A percentile compares a stretch with the other conserved stretches of the same genome.
Conservation (phyloP, 2,113 vertebrate genomes). For the Theristicus caerulescens region DNA sequence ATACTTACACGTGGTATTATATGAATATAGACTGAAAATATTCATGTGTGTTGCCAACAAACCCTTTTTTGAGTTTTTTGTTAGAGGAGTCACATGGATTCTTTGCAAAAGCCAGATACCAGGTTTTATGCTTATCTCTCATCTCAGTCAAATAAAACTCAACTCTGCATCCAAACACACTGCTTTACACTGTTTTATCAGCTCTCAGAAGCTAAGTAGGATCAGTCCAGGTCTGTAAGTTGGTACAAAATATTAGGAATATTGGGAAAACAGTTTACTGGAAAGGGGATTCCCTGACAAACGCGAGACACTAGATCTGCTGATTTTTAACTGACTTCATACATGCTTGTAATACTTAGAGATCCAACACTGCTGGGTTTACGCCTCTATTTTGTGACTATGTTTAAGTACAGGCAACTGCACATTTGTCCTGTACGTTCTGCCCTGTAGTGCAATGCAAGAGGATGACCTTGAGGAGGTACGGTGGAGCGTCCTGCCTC, state of each 20-base stretch:
- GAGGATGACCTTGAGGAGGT: fast-evolving
- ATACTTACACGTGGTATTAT: not conserved
- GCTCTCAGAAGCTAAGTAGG: not conserved
- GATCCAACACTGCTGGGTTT: not conserved
- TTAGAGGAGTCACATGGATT: fast-evolving
- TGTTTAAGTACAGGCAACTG: not conserved
- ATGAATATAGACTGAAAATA: not conserved
- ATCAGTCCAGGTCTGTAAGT: not conserved
- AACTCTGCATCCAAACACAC: not conserved
- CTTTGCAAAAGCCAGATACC: not conserved
- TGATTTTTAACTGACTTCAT: not conserved
- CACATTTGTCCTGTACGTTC: not conserved
- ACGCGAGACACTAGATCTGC: not conserved
- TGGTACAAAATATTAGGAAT: not conserved
- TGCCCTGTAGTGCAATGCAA: not conserved
- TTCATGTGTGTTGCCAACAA: not conserved
- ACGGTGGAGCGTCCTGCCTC: fast-evolving
- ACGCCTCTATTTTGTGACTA: not conserved
- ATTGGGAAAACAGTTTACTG: not conserved
- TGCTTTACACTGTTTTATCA: not conserved
- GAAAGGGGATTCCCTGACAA: not conserved
- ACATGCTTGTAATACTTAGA: not conserved
- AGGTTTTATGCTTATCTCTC: not conserved
- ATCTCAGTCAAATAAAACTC: not conserved
- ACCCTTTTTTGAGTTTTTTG: not conserved